phyloP scores from a whole-genome alignment of 2,113 vertebrate species.

The Gobio gobio region DNA sequence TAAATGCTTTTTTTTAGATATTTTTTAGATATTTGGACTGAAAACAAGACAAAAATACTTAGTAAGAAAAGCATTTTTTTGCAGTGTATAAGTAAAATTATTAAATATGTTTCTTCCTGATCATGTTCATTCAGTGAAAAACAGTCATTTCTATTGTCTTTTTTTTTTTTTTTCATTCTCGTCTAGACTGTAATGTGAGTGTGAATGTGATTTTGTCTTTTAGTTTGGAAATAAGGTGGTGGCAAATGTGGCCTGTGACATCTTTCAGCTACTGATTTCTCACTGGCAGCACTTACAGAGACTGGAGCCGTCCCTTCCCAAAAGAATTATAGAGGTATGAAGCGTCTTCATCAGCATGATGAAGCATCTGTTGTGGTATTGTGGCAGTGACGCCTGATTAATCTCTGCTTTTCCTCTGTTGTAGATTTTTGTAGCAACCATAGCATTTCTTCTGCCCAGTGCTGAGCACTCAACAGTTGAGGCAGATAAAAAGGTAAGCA shows the following conservation, averaged over 20 bases:
- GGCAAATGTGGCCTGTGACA: conserved; percentile 91
- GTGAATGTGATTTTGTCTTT: conserved; percentile 38
- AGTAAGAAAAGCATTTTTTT: too few relatives aligned
- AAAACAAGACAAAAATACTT: too few relatives aligned
- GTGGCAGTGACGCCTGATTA: not conserved
- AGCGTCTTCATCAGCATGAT: not conserved
- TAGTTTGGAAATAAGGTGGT: conserved; percentile 94
- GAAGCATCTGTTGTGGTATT: conserved; percentile 22
- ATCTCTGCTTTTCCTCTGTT: conserved; percentile 53
- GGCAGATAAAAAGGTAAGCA: conserved; percentile 93
- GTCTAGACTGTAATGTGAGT: not conserved
- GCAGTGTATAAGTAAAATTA: too few relatives aligned
- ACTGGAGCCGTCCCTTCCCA: conserved; percentile 83
- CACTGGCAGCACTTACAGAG: conserved; percentile 92
- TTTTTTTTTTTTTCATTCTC: not conserved
- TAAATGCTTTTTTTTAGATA: too few relatives aligned
- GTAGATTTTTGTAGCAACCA: conserved; percentile 97
- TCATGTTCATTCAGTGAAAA: conserved; percentile 55
- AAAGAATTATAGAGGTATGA: conserved; percentile 92
- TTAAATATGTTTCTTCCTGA: conserved; percentile 65
- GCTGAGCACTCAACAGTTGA: conserved; percentile 92
- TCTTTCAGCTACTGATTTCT: conserved; percentile 91
- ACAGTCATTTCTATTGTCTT: not conserved
- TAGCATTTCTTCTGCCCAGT: conserved; percentile 93
- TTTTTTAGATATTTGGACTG: too few relatives aligned